Base-by-base conservation (phyloP, 2,113 vertebrate genomes). In the Takifugu bimaculatus region DNA sequence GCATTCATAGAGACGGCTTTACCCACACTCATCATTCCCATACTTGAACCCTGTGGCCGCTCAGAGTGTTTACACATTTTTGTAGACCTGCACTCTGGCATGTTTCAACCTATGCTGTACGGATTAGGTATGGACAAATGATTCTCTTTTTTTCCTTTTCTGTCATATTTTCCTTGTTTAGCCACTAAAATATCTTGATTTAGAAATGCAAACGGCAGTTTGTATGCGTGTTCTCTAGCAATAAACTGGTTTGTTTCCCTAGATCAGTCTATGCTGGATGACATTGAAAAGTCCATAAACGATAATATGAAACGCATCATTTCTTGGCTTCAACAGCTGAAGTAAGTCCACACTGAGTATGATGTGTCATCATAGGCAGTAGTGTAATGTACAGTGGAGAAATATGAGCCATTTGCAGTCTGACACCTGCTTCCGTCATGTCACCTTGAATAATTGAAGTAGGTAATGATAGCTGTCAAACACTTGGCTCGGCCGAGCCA, bases 61-160 rank as follows among this genome's bases (percentile, higher is more conserved):
- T 98, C 95, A 0, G 96, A 99, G 82, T 99, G 97, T 84, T 93
- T 99, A 43, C 96, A 99, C 79, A 92, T 99, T 75, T 98, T 98
- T 85, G 97, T 99, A 35, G 97, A 99, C 85, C 92, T 99, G 82
- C 96, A 99, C 88, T 99, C 96, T 45, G 97, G 97, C 83, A 96
- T 96, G 93, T 97, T 99, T 83, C 96, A 99, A 9, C 91, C 97
- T 42, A 98, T 98, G 95, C 88, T 99, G 14, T 97, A 98, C 85
- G 97, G 96, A 83, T 89, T 97, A 81, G 96, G 96, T 98, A 92
- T 91, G 93, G 61, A 3, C 7, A 43, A 32, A 54, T 10, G 1
- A 10, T 29, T 20, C 32, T 57, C 48, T 32, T 43, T 3, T 3
- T 12, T 54, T 14, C 6, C 0, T 20, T 1, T 54, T 35, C n/a